Percentiles rank a stretch among this genome's conserved stretches.
Evolutionary conservation across 2,113 vertebrate genomes (phyloP).

Genomic region (Takifugu bimaculatus): DNA sequence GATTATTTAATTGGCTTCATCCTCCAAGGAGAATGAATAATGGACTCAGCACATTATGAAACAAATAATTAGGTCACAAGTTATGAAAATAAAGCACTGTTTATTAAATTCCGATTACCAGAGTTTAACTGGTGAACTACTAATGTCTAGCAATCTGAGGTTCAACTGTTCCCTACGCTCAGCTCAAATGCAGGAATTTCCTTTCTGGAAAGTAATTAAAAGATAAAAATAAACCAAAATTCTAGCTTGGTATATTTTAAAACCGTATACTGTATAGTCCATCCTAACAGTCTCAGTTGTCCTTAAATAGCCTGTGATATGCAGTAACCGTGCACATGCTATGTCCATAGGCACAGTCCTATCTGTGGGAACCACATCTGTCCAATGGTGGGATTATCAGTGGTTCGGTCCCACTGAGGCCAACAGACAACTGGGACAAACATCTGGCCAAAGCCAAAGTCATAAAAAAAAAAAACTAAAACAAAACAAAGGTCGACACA

Average conservation of each 20-base stretch:
- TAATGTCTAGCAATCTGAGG: neutral
- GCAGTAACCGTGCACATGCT: neutral
- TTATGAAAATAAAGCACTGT: conserved; percentile 25
- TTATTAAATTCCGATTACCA: conserved; percentile 9
- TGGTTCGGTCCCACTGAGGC: neutral
- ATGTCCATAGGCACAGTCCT: neutral
- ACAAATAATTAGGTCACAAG: conserved; percentile 37
- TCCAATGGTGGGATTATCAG: neutral
- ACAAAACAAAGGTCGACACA: no score
- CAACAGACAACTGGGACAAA: neutral
- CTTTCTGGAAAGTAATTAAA: no score
- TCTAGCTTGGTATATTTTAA: no score
- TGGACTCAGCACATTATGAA: conserved; percentile 28
- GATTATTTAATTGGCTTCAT: conserved; percentile 26
- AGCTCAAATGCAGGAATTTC: no score
- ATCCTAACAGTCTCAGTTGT: no score
- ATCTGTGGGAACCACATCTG: neutral
- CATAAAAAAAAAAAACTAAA: neutral
- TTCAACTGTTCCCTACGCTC: no score
- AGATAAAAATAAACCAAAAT: no score
- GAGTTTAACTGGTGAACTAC: no score
- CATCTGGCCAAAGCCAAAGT: neutral
- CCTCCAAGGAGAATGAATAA: conserved; percentile 29
- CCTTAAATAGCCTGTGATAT: no score
- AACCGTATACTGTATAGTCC: no score